Conservation (phyloP, 2,888 invertebrate species). For the Amblyteles armatorius region DNA sequence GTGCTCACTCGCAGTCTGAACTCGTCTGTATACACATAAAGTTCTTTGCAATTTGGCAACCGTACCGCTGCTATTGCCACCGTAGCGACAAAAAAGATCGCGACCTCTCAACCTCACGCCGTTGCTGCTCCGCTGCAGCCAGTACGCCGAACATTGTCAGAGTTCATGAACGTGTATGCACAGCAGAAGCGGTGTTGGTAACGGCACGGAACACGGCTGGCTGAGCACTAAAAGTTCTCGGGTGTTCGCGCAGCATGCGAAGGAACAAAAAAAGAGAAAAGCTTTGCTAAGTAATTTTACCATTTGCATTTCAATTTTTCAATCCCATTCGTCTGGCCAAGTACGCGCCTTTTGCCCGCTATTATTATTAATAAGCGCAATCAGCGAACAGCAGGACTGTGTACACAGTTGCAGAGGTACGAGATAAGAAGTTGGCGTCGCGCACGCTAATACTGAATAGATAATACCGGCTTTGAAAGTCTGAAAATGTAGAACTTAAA, state of each 20-base stretch:
- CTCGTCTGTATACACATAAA: conserved; percentile 44
- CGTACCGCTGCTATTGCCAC: conserved; percentile 7
- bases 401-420: background rate
- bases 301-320: conserved; percentile 65
- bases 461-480: background rate
- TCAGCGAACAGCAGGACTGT: background rate
- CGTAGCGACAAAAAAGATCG: conserved; percentile 44
- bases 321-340: conserved; percentile 33
- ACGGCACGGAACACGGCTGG: conserved; percentile 35
- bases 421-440: background rate
- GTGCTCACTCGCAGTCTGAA: conserved; percentile 1
- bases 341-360: conserved; percentile 15
- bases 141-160: conserved; percentile 26
- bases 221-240: conserved; percentile 49
- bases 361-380: conserved; percentile 6
- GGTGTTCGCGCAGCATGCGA: conserved; percentile 6
- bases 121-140: conserved; percentile 1
- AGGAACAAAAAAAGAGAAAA: background rate
- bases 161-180: background rate
- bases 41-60: conserved; percentile 64
- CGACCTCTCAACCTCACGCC: conserved; percentile 36
- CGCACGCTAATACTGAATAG: background rate
- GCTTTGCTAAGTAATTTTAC: conserved; percentile 58
- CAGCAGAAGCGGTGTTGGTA: conserved; percentile 23
- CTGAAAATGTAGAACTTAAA: background rate